Evolutionary conservation across 2,888 invertebrate genomes (phyloP).

Genomic region (Lasioglossum villosulum): DNA sequence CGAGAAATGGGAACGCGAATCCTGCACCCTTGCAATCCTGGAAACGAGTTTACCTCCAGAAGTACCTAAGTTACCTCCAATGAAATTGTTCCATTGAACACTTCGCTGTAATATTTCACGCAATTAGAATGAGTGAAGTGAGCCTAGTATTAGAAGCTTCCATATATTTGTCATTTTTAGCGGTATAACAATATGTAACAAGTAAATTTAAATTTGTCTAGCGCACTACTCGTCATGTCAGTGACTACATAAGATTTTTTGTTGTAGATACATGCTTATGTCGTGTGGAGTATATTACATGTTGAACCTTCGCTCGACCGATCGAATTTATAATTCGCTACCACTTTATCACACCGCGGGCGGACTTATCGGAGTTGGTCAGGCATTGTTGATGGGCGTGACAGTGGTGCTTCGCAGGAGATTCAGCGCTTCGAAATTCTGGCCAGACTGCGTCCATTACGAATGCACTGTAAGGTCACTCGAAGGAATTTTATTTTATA

Average conservation of each 20-base stretch:
- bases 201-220: neutral
- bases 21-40: too few species aligned
- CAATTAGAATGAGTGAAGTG: neutral
- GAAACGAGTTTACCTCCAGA: too few species aligned
- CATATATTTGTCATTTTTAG: neutral
- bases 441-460: constrained; percentile 84
- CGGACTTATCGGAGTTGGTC: constrained; percentile 84
- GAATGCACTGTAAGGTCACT: constrained; percentile 84
- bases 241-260: neutral
- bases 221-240: neutral
- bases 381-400: constrained; percentile 82
- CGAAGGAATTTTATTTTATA: neutral
- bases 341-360: constrained; percentile 85
- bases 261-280: constrained; percentile 83
- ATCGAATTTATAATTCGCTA: constrained; percentile 84
- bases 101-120: neutral
- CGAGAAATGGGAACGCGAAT: too few species aligned
- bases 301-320: constrained; percentile 80
- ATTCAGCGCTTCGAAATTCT: constrained; percentile 85
- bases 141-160: neutral
- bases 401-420: constrained; percentile 83
- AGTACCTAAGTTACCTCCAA: too few species aligned
- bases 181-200: neutral
- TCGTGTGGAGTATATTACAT: constrained; percentile 80
- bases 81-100: neutral